These are phyloP conservation scores for Camponotus floridanus DNA, from an alignment of 1,140 invertebrate genomes.

Conservation along the genomic window DNA sequence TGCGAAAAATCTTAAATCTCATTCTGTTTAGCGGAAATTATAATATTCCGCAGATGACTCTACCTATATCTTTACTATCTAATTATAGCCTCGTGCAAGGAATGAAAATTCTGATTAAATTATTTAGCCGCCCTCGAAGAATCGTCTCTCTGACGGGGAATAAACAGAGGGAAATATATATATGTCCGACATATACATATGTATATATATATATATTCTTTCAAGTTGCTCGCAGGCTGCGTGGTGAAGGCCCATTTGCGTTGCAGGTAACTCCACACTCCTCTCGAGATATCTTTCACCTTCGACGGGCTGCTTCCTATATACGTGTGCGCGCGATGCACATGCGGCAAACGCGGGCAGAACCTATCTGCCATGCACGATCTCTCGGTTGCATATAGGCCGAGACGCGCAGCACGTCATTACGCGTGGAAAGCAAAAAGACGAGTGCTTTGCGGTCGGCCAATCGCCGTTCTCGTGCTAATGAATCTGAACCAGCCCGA, in stretches of 20 bases:
- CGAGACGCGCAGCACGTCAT: constrained; percentile 79
- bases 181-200: too few relatives aligned
- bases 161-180: not conserved
- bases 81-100: constrained; percentile 30
- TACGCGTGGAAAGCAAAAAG: constrained; percentile 80
- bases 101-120: constrained; percentile 66
- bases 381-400: constrained; percentile 80
- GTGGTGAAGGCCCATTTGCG: constrained; percentile 78
- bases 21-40: not conserved
- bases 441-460: constrained; percentile 75
- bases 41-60: constrained; percentile 13
- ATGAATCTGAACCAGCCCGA: constrained; percentile 81
- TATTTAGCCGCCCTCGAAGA: constrained; percentile 52
- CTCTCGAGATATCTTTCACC: constrained; percentile 70
- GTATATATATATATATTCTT: constrained; percentile 60
- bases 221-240: constrained; percentile 68
- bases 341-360: constrained; percentile 70
- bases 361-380: constrained; percentile 82
- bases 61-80: constrained; percentile 9
- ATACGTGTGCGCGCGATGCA: constrained; percentile 63
- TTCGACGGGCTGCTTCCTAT: constrained; percentile 63
- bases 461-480: constrained; percentile 80
- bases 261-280: constrained; percentile 74
- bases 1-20: constrained; percentile 17
- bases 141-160: constrained; percentile 54